phyloP scores from a whole-genome alignment of 2,888 invertebrate species.

The Corbicula japonica region DNA sequence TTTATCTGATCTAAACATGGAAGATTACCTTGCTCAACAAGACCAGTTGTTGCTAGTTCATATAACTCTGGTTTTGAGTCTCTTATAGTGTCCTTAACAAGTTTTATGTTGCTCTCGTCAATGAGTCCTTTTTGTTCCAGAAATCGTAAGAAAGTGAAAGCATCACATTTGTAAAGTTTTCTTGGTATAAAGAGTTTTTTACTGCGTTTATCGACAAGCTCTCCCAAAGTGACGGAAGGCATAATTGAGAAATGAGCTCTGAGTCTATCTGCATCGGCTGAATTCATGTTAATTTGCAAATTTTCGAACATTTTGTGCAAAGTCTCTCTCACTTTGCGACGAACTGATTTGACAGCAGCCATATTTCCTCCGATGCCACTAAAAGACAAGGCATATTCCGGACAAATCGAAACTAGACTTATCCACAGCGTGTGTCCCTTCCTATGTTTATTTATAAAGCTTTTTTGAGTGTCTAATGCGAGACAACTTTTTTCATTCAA shows the following conservation, averaged over 20 bases:
- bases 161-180: constrained; percentile 37
- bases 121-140: constrained; percentile 26
- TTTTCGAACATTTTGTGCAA: constrained; percentile 75
- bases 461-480: too few relatives aligned
- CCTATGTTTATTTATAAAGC: too few relatives aligned
- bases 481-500: too few relatives aligned
- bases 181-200: constrained; percentile 12
- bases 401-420: too few relatives aligned
- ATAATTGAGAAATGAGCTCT: constrained; percentile 16
- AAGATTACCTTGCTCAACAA: too few relatives aligned
- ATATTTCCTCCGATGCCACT: too few relatives aligned
- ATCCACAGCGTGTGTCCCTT: too few relatives aligned
- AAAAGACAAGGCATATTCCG: too few relatives aligned
- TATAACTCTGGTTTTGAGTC: constrained; percentile 14
- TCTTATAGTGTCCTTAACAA: constrained; percentile 12
- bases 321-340: constrained; percentile 9
- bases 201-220: not conserved
- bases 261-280: constrained; percentile 50
- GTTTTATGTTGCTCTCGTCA: constrained; percentile 26
- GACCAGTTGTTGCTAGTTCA: constrained; percentile 22
- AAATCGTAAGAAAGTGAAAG: constrained; percentile 36
- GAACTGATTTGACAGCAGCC: too few relatives aligned
- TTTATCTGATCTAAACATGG: too few relatives aligned
- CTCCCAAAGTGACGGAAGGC: constrained; percentile 3
- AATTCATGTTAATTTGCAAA: constrained; percentile 74